These are phyloP conservation scores for Aphelocoma coerulescens DNA, from an alignment of 2,113 vertebrate genomes.

Conservation along the genomic window DNA sequence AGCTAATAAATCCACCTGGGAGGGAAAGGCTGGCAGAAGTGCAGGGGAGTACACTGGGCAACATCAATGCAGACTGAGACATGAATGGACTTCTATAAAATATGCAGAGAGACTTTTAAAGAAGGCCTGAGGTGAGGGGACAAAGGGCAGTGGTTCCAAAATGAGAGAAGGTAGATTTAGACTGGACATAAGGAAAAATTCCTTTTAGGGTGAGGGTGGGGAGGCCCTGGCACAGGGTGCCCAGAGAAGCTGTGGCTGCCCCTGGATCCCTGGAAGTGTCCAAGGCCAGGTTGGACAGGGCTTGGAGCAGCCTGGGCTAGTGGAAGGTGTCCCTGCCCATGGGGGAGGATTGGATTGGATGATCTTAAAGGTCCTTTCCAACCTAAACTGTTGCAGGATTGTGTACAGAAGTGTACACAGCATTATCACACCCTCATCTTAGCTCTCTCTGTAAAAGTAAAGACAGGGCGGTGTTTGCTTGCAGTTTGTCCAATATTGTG, in stretches of 20 bases:
- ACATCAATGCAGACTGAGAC: not conserved
- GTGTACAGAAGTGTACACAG: not conserved
- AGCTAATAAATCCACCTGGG: not conserved
- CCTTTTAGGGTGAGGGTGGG: no score
- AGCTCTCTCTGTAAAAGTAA: not conserved
- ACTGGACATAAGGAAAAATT: not conserved
- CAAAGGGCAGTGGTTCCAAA: not conserved
- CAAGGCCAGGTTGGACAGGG: fast-evolving
- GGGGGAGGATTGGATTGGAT: not conserved
- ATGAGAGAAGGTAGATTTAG: not conserved
- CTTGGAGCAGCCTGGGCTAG: fast-evolving
- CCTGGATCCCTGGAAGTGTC: not conserved
- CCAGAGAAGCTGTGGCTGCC: not conserved
- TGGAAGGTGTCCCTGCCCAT: not conserved
- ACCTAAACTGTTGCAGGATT: not conserved
- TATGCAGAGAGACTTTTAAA: not conserved
- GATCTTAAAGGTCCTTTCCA: not conserved
- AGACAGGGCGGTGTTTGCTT: not conserved
- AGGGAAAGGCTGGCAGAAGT: not conserved
- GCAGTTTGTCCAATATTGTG: not conserved
- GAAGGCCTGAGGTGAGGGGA: not conserved
- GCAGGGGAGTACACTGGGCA: not conserved
- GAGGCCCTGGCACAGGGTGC: not conserved
- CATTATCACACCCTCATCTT: not conserved
- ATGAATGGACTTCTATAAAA: not conserved